Conservation (phyloP, 2,888 invertebrate species). For the Dynastes hyllus region DNA sequence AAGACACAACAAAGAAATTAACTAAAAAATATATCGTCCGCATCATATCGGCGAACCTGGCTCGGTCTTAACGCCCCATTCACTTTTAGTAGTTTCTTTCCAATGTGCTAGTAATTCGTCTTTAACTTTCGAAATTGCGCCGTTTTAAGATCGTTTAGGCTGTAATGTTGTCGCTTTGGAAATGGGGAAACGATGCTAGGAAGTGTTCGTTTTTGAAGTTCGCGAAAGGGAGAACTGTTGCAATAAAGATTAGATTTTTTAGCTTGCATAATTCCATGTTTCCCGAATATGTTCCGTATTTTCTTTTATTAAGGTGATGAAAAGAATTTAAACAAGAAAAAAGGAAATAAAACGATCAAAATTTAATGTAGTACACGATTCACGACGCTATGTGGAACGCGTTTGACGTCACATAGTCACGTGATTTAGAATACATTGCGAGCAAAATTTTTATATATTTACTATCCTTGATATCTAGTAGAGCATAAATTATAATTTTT, state of each 20-base stretch:
- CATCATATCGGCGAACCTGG: slow-evolving; percentile 23
- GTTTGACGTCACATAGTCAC: too few relatives aligned
- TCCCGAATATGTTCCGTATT: too few relatives aligned
- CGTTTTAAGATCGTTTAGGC: slow-evolving; percentile 6
- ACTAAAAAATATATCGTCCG: slow-evolving; percentile 24
- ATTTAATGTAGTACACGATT: too few relatives aligned
- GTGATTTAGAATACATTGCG: too few relatives aligned
- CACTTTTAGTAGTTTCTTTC: slow-evolving; percentile 27
- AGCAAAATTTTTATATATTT: too few relatives aligned
- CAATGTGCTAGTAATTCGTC: slow-evolving; percentile 32
- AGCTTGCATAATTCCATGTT: too few relatives aligned
- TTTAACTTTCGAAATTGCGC: slow-evolving; percentile 31
- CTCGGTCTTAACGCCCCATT: slow-evolving; percentile 26
- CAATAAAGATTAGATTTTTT: slow-evolving; percentile 5
- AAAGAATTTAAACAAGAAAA: too few relatives aligned
- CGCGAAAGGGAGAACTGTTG: neutral
- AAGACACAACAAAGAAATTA: slow-evolving; percentile 21
- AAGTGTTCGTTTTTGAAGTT: neutral
- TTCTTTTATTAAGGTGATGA: too few relatives aligned
- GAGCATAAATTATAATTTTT: too few relatives aligned
- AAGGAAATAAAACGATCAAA: too few relatives aligned
- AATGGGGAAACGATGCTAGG: neutral
- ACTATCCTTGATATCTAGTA: too few relatives aligned
- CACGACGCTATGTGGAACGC: too few relatives aligned
- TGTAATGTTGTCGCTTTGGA: slow-evolving; percentile 5